Evolutionary conservation across 2,113 vertebrate species (phyloP).

Genomic region (Strix aluco): DNA sequence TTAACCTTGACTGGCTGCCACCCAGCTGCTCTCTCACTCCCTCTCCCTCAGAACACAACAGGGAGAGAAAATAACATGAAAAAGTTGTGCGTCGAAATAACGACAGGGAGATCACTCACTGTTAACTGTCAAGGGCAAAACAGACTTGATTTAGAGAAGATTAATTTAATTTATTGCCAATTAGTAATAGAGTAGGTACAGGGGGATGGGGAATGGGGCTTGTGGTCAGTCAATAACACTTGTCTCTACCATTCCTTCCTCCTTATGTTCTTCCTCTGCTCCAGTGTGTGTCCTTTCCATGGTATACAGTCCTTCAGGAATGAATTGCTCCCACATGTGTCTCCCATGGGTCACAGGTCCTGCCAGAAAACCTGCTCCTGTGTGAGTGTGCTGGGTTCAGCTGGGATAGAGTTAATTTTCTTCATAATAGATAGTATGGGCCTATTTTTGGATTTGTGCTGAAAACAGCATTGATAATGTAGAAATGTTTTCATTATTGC

Average conservation of each 20-base stretch:
- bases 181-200: not conserved
- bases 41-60: not conserved
- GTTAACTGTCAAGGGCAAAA: not conserved
- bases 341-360: not conserved
- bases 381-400: too few relatives aligned
- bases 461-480: too few relatives aligned
- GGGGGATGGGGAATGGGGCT: accelerated
- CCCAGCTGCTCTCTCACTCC: not conserved
- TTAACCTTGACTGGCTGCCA: not conserved
- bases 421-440: too few relatives aligned
- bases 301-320: not conserved
- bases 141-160: accelerated
- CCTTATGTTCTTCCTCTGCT: not conserved
- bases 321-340: accelerated
- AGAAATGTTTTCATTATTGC: too few relatives aligned
- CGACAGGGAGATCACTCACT: not conserved
- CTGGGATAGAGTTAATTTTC: too few relatives aligned
- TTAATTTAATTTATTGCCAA: not conserved
- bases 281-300: not conserved
- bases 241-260: not conserved
- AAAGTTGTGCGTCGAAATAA: not conserved
- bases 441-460: too few relatives aligned
- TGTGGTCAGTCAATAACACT: not conserved
- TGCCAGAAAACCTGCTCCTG: not conserved
- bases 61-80: not conserved